These are phyloP conservation scores for Aradophagus sp. DNA, from an alignment of 1,140 invertebrate species.

Conservation along the genomic window DNA sequence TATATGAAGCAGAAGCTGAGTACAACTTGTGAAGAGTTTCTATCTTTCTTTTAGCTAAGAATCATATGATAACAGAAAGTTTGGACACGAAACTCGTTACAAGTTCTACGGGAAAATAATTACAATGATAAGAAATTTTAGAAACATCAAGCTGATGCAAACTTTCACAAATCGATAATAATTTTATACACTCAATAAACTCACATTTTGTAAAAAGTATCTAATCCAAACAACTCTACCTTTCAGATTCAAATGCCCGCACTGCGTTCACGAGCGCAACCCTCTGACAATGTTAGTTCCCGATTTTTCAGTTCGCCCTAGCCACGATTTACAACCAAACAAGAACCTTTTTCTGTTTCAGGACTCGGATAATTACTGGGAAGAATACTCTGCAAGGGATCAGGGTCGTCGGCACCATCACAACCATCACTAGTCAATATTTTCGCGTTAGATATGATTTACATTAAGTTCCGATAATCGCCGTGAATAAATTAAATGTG, in stretches of 20 bases:
- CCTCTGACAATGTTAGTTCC: conserved; percentile 63
- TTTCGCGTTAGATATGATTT: conserved; percentile 11
- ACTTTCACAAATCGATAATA: conserved; percentile 7
- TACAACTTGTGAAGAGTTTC: too few relatives aligned
- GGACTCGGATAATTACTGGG: conserved; percentile 59
- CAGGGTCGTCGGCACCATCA: conserved; percentile 62
- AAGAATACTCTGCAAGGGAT: conserved; percentile 60
- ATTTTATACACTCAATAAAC: conserved; percentile 43
- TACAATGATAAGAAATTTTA: background rate
- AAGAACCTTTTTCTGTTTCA: conserved; percentile 58
- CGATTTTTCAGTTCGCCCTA: conserved; percentile 11
- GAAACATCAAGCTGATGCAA: conserved; percentile 1
- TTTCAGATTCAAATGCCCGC: conserved; percentile 72
- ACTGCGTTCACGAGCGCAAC: conserved; percentile 51
- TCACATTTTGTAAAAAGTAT: background rate
- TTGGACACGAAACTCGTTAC: too few relatives aligned
- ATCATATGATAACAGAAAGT: too few relatives aligned
- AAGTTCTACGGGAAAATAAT: too few relatives aligned
- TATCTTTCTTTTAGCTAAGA: too few relatives aligned
- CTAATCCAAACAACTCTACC: conserved; percentile 52
- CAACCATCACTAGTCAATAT: conserved; percentile 61
- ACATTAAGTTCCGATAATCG: conserved; percentile 14
- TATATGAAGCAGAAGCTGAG: too few relatives aligned
- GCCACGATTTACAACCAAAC: conserved; percentile 22
- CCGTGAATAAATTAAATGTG: conserved; percentile 14